Conservation (phyloP, 2,113 vertebrate species). For the Calidris pugnax region DNA sequence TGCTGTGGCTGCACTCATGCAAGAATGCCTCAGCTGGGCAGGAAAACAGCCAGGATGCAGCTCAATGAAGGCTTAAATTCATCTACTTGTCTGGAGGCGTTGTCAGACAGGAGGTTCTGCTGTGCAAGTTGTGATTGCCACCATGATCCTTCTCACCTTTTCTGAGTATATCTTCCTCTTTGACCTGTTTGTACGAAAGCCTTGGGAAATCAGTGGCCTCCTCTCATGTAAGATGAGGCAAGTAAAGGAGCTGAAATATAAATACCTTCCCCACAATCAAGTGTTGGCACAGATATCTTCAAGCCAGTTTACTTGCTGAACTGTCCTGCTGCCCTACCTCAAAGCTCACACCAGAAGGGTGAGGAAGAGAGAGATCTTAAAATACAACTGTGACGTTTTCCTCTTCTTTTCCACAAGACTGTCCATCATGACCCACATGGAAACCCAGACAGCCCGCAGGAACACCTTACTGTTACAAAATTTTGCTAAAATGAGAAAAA, state of each 20-base stretch:
- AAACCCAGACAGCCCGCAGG: not conserved
- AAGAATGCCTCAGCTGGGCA: not conserved
- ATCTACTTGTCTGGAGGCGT: not conserved
- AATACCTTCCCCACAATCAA: not conserved
- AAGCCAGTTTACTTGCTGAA: not conserved
- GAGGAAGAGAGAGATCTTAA: not conserved
- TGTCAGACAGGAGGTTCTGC: not conserved
- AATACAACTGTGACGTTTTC: not conserved
- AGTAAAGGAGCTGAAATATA: not conserved
- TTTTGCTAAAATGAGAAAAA: not conserved
- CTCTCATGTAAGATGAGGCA: not conserved
- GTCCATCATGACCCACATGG: not conserved
- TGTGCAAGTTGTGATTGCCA: not conserved
- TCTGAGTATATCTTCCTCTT: not conserved
- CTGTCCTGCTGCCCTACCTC: not conserved
- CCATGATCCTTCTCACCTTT: not conserved
- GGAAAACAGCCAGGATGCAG: not conserved
- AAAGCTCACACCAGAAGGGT: not conserved
- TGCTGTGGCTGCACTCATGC: not conserved
- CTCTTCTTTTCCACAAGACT: not conserved
- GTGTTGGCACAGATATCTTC: not conserved
- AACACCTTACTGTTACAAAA: not conserved
- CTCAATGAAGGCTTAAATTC: not conserved
- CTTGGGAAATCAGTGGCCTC: not conserved
- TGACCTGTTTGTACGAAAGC: not conserved